Evolutionary conservation across 2,888 invertebrate genomes (phyloP), one percentile per base, ranked within the genome.

Genomic region (Lasius platythorax): DNA sequence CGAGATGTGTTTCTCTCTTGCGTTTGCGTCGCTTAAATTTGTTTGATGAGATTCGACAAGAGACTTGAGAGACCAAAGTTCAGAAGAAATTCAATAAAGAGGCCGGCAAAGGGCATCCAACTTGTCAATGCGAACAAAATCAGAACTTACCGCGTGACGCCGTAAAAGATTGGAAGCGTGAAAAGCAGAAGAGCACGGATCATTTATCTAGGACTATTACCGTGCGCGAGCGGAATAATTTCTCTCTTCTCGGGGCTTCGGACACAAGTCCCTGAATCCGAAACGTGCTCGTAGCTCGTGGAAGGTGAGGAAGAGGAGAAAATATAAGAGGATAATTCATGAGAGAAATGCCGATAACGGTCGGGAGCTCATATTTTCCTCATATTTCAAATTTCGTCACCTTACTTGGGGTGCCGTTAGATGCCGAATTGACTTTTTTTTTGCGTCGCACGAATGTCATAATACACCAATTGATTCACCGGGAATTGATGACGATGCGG

Each of bases 141-240:
- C 9, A 12, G 3, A 28, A 30, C 30, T 23, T 18, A n/a, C 12
- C 40, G 28, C 4, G 28, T 66, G 76, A 18, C 76, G 37, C 4
- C 12, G 12, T 58, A 43, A 78, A 68, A 28, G 43, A 78, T 78
- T 78, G 37, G 46, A 61, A n/a, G 12, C 18, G 66, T 53, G 53
- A 33, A 12, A 23, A 23, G 12, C 11, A 61, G 18, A 37, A 33
- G 33, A 70, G 50, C n/a, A 43, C 56, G 40, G 1, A 30, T 28
- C 37, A n/a, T 81, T 81, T 50, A 73, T 79, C 46, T 30, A 28
- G 9, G 28, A 11, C 61, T 61, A 61, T 72, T 72, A 61, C 12
- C 1, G 23, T 9, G 46, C 72, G 23, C 61, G 73, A 46, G 46
- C 18, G 12, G 46, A 81, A 81, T 81, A 81, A 81, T 81, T 23